Base-by-base conservation (phyloP, 2,888 invertebrate genomes). In the Eupelmus urozonus region DNA sequence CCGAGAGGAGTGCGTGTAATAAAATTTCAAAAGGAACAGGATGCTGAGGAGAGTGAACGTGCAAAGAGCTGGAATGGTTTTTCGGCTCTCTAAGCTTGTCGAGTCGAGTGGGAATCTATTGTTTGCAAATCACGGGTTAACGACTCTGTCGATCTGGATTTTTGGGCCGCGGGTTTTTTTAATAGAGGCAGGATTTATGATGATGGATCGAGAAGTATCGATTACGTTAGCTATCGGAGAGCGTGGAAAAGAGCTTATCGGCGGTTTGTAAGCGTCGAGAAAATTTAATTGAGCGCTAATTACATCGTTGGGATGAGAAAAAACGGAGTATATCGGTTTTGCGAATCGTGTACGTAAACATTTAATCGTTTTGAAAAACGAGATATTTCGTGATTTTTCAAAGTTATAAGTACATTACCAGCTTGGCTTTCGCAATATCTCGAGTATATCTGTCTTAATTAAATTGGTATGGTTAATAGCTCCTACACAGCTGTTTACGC, bases 1-100 rank as follows among this genome's bases (percentile, higher is more conserved):
- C 11, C 27, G 23, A 18, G 34, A 45, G 49, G 27, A 18, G 45
- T n/a, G 18, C 11, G 53, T 55, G 65, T 76, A 72, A 77, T 77
- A 72, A 72, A 77, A 77, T 77, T 72, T 77, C 11, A 51, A n/a
- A 60, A 20, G 71, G 18, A 53, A 45, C 45, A 65, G 45, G 2
- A 45, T 16, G 45, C 16, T 5, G 5, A 34, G 5, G 34, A 34
- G 9, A 5, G 34, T 34, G 34, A 9, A 13, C 13, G 45, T 45
- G 16, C 13, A 45, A 45, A 45, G 45, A 34, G 9, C 3, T 34
- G 34, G 34, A 9, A 34, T 34, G 34, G 34, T 5, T 34, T n/a
- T n/a, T 34, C 34, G 3, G 34, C 9, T 34, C 9, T 34, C 5
- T 34, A 34, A 34, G n/a, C n/a, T 9, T 34, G 9, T 34, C 9